Evolutionary conservation across 2,888 invertebrate species (phyloP).

Genomic region (Rotaria magnacalcarata): DNA sequence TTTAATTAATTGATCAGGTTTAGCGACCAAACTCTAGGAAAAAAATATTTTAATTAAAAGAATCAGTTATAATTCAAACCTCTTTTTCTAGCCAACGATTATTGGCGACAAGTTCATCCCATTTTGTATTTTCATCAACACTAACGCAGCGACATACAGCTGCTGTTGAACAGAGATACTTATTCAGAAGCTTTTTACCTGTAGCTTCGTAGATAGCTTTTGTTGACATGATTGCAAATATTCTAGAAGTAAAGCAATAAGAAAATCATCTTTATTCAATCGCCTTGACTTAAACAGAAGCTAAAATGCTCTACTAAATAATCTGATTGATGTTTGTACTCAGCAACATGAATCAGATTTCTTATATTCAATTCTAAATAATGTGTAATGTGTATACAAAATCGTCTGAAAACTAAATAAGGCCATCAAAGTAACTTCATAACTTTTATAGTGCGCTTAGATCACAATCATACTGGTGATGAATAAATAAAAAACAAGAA

Average conservation of each 20-base stretch:
- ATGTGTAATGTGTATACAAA: too few species aligned
- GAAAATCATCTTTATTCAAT: too few species aligned
- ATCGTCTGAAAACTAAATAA: too few species aligned
- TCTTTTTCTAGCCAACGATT: constrained; percentile 3
- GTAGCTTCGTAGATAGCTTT: constrained; percentile 42
- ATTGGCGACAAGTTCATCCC: not conserved
- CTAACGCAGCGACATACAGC: constrained; percentile 6
- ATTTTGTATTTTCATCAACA: not conserved
- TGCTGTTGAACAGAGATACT: not conserved
- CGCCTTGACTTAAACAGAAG: too few species aligned
- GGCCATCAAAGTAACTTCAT: too few species aligned
- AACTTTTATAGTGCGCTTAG: too few species aligned
- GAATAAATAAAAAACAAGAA: not conserved
- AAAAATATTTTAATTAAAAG: constrained; percentile 40
- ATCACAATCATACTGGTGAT: not conserved
- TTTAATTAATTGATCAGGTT: constrained; percentile 97
- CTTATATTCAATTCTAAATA: too few species aligned
- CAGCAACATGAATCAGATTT: too few species aligned
- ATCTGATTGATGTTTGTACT: too few species aligned
- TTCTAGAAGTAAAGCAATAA: not conserved
- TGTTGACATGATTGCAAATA: constrained; percentile 24
- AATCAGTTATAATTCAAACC: not conserved
- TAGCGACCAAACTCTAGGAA: constrained; percentile 72
- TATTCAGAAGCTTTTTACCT: not conserved
- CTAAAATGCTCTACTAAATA: too few species aligned